Conservation (phyloP, 2,888 invertebrate genomes). For the Drosophila fulvimacula region DNA sequence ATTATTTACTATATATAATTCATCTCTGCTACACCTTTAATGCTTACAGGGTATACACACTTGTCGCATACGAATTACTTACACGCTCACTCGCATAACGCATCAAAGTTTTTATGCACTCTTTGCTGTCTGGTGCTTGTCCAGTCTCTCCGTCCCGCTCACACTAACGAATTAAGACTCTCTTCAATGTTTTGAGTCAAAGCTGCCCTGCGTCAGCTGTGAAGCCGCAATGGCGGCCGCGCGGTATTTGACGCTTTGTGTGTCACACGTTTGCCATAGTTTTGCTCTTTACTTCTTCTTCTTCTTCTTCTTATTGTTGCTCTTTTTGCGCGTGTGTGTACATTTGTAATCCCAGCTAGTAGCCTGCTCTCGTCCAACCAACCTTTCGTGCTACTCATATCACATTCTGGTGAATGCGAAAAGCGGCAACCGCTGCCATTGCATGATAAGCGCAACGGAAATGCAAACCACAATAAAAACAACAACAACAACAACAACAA, state of each 20-base stretch:
- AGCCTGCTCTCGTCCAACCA: neutral
- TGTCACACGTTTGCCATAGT: constrained; percentile 43
- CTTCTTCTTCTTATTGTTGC: constrained; percentile 11
- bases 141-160: constrained; percentile 10
- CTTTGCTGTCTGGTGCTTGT: neutral
- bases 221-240: constrained; percentile 14
- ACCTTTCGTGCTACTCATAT: constrained; percentile 9
- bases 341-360: constrained; percentile 2
- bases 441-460: constrained; percentile 57
- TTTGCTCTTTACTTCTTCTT: constrained; percentile 7
- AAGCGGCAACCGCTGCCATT: constrained; percentile 34
- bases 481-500: constrained; percentile 6
- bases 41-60: constrained; percentile 9
- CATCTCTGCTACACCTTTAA: neutral
- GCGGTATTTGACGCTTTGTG: constrained; percentile 44
- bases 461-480: constrained; percentile 44
- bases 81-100: constrained; percentile 12
- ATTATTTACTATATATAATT: neutral
- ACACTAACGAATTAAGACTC: constrained; percentile 1
- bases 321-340: constrained; percentile 15
- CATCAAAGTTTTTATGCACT: constrained; percentile 29
- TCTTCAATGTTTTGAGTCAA: too few species aligned
- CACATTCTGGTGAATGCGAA: constrained; percentile 20
- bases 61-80: constrained; percentile 48
- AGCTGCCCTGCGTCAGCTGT: constrained; percentile 24